phyloP scores from a whole-genome alignment of 1,140 invertebrate species.

The Apis dorsata region DNA sequence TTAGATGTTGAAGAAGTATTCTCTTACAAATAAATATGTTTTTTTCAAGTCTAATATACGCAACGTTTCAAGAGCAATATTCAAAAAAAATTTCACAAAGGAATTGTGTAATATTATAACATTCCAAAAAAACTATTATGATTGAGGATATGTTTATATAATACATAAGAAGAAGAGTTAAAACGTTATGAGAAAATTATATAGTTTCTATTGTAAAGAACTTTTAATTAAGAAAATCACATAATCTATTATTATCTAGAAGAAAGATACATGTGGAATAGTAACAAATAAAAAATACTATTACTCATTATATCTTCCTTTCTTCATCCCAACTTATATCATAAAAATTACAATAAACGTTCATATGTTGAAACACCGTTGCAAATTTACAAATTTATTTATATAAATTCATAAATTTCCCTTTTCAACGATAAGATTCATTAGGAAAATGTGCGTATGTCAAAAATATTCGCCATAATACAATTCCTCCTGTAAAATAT shows the following conservation, averaged over 20 bases:
- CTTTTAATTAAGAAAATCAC: neutral
- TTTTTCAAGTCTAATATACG: neutral
- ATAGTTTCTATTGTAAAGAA: neutral
- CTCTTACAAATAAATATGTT: neutral
- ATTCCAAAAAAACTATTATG: neutral
- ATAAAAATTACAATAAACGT: neutral
- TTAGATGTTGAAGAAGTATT: neutral
- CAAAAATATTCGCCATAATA: too few species aligned
- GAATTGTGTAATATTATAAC: neutral
- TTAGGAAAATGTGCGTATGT: too few species aligned
- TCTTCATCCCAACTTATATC: neutral
- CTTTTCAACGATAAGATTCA: too few species aligned
- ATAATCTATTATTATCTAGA: neutral
- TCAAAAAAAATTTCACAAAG: neutral
- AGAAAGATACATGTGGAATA: slow-evolving; percentile 1
- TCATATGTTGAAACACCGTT: too few species aligned
- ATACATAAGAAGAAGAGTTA: neutral
- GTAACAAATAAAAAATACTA: neutral
- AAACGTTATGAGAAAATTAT: neutral
- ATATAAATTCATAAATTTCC: too few species aligned
- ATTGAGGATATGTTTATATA: neutral
- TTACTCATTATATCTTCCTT: neutral
- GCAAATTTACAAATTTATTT: too few species aligned
- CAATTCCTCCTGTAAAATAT: too few species aligned
- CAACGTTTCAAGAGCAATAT: neutral